Evolutionary conservation across 2,113 vertebrate genomes (phyloP).

Genomic region (Sterrhoptilus dennistouni): DNA sequence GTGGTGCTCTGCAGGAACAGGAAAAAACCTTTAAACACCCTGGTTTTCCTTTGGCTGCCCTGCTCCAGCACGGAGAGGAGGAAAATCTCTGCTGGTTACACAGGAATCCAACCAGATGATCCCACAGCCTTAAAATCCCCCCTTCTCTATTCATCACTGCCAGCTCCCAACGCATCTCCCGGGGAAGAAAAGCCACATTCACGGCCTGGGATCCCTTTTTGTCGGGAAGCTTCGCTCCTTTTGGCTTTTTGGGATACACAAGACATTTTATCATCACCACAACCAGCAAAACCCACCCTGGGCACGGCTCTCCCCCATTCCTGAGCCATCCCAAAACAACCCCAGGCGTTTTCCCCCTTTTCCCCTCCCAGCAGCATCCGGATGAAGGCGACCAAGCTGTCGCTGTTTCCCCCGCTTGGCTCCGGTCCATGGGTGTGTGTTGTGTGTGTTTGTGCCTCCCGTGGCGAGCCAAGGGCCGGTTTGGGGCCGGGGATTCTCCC

Average conservation of each 20-base stretch:
- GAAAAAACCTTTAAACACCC: background rate
- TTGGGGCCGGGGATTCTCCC: conserved; percentile 48
- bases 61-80: background rate
- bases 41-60: background rate
- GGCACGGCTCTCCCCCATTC: fast-evolving
- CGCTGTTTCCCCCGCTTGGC: background rate
- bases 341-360: background rate
- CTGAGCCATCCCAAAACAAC: background rate
- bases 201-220: background rate
- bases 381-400: background rate
- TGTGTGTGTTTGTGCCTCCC: conserved; percentile 19
- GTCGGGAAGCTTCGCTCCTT: background rate
- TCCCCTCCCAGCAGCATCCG: fast-evolving
- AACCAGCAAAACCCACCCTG: fast-evolving
- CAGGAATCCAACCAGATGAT: conserved; percentile 6
- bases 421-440: background rate
- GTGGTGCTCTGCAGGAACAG: background rate
- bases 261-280: background rate
- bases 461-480: background rate
- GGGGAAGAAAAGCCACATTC: conserved; percentile 35
- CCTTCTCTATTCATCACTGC: background rate
- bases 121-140: background rate
- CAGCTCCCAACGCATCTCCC: conserved; percentile 7
- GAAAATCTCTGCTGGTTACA: background rate
- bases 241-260: fast-evolving